A percentile compares a stretch with the other conserved stretches of the same genome.
These are phyloP conservation scores for Enteromius trimaculatus DNA, from an alignment of 2,797 vertebrate species.

Conservation along the genomic window DNA sequence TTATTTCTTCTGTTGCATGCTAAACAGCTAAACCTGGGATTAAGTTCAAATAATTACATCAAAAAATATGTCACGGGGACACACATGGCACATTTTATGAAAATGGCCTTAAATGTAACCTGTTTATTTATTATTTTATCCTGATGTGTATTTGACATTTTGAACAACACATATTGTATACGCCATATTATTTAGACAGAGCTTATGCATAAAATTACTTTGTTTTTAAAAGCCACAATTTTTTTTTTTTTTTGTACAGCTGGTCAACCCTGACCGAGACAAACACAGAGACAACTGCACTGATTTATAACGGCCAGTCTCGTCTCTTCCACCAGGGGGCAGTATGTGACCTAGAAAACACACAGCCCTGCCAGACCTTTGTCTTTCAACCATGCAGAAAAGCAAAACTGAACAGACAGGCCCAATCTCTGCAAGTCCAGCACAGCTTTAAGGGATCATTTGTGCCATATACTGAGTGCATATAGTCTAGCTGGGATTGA, in stretches of 20 bases:
- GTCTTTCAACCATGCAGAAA: constrained; percentile 57
- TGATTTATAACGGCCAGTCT: constrained; percentile 58
- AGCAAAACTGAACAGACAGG: constrained; percentile 67
- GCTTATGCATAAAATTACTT: neutral
- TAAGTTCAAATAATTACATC: neutral
- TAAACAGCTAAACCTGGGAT: neutral
- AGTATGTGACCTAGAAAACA: constrained; percentile 79
- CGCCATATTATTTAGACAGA: neutral
- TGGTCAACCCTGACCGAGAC: constrained; percentile 60
- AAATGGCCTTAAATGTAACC: neutral
- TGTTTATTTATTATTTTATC: neutral
- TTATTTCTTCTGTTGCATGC: neutral
- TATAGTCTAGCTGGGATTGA: constrained; percentile 55
- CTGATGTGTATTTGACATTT: neutral
- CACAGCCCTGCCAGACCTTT: constrained; percentile 38
- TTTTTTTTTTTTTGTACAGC: constrained; percentile 50
- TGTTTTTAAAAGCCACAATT: constrained; percentile 53
- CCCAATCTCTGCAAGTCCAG: constrained; percentile 61
- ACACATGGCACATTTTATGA: neutral
- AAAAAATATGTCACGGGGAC: neutral
- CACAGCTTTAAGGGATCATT: constrained; percentile 59
- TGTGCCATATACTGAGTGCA: constrained; percentile 57
- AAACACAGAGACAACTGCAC: constrained; percentile 41
- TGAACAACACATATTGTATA: no score
- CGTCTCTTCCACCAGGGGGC: constrained; percentile 76